Evolutionary conservation across 2,888 invertebrate species (phyloP), one percentile per base, ranked within the genome.

Genomic region (Celastrina argiolus): DNA sequence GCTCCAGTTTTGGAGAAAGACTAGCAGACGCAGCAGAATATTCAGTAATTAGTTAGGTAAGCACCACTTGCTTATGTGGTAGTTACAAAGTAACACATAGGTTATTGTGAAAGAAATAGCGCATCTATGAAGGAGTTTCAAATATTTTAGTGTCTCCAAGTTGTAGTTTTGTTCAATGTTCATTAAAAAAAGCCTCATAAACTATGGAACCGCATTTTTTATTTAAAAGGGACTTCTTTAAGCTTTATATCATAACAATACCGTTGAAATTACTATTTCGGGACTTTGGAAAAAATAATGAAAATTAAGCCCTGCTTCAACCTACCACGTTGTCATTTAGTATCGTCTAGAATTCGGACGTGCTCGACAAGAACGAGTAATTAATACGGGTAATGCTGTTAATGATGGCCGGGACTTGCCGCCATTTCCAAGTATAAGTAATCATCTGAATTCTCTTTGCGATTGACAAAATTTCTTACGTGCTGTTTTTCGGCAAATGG

Each of bases 361-460:
- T 66, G 14, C 12, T 56, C 69, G 65, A 67, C 70, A 75, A 81
- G 80, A 83, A 82, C 74, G 69, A 74, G 70, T 84, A 86, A 89
- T 87, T 86, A 85, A 89, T 85, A 82, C 87, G 72, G 75, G 78
- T 82, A 85, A 87, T 85, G 84, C 79, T 80, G 86, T 89, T 89
- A 89, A 90, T 87, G 88, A 87, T 81, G 82, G 80, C 81, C 80
- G 80, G 81, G 81, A 74, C 80, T 80, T 78, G 78, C 77, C 79
- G 76, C 78, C 79, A 87, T 88, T 89, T 88, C 90, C 88, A 87
- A 88, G 91, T 89, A 90, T 86, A 88, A 86, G 81, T 84, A 84
- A 87, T 88, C 84, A 82, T 84, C 83, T 80, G 85, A 84, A 90
- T 89, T 87, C 86, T 85, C 83, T 68, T 74, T 81, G 81, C 85